These are phyloP conservation scores for Aptenodytes forsteri DNA, from an alignment of 2,113 vertebrate species.

Conservation along the genomic window DNA sequence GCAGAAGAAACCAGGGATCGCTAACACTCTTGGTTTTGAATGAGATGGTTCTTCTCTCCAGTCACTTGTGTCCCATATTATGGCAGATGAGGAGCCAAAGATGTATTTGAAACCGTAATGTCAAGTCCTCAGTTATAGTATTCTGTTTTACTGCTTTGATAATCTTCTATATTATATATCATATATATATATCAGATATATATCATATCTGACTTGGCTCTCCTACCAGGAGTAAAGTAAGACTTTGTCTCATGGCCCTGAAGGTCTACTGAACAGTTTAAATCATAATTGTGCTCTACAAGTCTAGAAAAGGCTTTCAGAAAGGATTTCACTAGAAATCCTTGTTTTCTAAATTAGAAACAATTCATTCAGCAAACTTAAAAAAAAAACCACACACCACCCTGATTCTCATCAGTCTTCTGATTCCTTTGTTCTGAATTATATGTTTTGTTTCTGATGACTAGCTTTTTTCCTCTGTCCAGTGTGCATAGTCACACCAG, in stretches of 20 bases:
- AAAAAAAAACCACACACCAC: neutral
- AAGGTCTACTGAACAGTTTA: neutral
- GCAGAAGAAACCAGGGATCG: neutral
- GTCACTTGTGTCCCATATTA: neutral
- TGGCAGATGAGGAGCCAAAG: neutral
- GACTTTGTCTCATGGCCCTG: neutral
- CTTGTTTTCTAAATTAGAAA: neutral
- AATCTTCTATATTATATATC: neutral
- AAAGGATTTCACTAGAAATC: neutral
- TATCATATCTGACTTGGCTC: neutral
- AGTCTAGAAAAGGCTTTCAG: neutral
- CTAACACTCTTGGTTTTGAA: neutral
- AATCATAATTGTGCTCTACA: neutral
- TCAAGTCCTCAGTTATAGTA: neutral
- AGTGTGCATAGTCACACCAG: rapidly evolving
- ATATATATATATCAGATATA: neutral
- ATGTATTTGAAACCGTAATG: neutral
- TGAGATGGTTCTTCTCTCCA: neutral
- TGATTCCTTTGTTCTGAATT: neutral
- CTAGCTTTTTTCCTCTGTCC: neutral
- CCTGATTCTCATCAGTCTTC: neutral
- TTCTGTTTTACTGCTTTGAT: neutral
- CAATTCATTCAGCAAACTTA: neutral
- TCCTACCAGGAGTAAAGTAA: neutral
- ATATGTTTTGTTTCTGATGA: neutral